Evolutionary conservation across 2,888 invertebrate genomes (phyloP).

Genomic region (Morpho deidamia): DNA sequence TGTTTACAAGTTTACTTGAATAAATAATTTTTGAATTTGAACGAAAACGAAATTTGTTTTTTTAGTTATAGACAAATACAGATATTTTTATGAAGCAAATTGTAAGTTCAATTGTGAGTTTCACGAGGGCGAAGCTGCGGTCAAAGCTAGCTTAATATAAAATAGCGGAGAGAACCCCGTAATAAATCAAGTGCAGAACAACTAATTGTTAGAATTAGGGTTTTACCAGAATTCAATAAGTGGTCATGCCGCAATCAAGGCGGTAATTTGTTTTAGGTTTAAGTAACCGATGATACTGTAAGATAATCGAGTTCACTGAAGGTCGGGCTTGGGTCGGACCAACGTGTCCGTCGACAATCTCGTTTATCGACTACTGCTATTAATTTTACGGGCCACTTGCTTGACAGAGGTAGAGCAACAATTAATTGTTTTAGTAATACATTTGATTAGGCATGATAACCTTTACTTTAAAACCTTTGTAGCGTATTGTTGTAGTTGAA

Average conservation of each 20-base stretch:
- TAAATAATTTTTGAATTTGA: no score
- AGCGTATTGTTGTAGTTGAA: no score
- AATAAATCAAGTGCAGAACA: background rate
- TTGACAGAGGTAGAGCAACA: background rate
- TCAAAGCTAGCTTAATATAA: no score
- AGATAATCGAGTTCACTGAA: conserved; percentile 7
- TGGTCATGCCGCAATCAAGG: background rate
- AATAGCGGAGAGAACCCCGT: background rate
- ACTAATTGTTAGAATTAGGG: background rate
- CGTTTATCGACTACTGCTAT: background rate
- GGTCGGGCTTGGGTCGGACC: background rate
- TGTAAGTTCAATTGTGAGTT: no score
- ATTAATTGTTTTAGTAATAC: no score
- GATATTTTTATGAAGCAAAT: no score
- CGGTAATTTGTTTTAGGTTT: conserved; percentile 10
- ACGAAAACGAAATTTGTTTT: no score
- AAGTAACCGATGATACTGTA: conserved; percentile 3
- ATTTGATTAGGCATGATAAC: no score
- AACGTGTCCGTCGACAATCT: background rate
- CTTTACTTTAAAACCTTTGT: no score
- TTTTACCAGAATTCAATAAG: background rate
- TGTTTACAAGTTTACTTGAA: no score
- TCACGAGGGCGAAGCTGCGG: no score
- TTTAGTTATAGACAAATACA: no score
- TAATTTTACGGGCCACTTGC: background rate